Base-by-base conservation (phyloP, 2,113 vertebrate species). In the Vombatus ursinus region DNA sequence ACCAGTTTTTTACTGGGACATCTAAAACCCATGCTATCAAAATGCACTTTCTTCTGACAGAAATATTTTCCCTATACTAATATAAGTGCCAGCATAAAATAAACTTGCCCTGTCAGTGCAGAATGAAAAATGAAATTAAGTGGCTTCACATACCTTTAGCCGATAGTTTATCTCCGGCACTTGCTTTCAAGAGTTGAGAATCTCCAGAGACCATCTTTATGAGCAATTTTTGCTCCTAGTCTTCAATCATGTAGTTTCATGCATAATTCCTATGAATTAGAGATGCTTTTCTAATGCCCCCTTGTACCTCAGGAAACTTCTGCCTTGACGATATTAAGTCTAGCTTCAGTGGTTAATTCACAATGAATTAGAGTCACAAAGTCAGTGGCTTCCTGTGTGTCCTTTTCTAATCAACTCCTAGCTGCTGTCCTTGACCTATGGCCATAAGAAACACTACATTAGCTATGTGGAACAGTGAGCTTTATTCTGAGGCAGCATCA, bases 211-310 rank as follows among this genome's bases (percentile, higher is more conserved):
- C 22, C 92, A 3, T 96, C 24, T 52, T 95, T 50, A 95, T 84
- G 19, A 28, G 3, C n/a, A 8, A 16, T 16, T 2, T 91, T 53
- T 92, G 90, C 52, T 89, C 91, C 54, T 90, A 92, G 5, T 8
- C 92, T 89, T 51, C 91, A 52, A 92, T 92, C 37, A 96, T 44
- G 26, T 47, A 6, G 89, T 94, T 37, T 94, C n/a, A 91, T 91
- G 12, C 0, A 93, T 92, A 77, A 51, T 96, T 93, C 24, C 50
- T 91, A 97, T 97, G 26, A 95, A 95, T 98, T 95, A 96, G 77
- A 89, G 50, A 92, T 97, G 51, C 28, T 97, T 97, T 89, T 92
- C 44, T 93, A 52, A 98, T 95, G 50, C 96, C 97, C 92, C 49
- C 16, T 0, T 24, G 25, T 92, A 90, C 50, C 95, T 95, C 53